Percentiles rank a stretch among this genome's conserved stretches.
These are phyloP conservation scores for Drosophila meridionalis DNA, from an alignment of 2,888 invertebrate species.

Conservation along the genomic window DNA sequence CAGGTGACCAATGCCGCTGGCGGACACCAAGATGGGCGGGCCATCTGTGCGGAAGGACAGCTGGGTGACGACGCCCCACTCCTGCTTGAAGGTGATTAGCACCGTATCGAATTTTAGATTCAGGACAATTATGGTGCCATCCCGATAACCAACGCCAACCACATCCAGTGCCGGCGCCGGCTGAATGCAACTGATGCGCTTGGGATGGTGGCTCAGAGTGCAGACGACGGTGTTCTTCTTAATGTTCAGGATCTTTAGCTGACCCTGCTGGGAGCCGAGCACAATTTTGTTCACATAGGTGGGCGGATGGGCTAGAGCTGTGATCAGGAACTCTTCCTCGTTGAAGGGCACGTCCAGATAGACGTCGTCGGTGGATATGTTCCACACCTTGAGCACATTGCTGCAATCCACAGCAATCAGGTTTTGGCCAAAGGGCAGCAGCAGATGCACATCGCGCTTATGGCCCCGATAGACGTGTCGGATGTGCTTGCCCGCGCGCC, in stretches of 20 bases:
- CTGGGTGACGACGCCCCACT: slow-evolving; percentile 94
- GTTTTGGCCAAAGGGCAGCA: slow-evolving; percentile 93
- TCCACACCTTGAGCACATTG: slow-evolving; percentile 93
- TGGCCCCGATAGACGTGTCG: slow-evolving; percentile 93
- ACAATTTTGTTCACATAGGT: slow-evolving; percentile 98
- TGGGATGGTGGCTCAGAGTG: slow-evolving; percentile 87
- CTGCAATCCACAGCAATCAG: slow-evolving; percentile 93
- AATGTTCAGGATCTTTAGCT: slow-evolving; percentile 95
- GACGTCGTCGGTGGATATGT: slow-evolving; percentile 90
- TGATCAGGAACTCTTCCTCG: slow-evolving; percentile 90
- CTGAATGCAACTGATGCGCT: slow-evolving; percentile 90
- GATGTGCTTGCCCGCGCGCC: slow-evolving; percentile 94
- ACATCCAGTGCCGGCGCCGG: slow-evolving; percentile 97
- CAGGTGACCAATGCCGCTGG: slow-evolving; percentile 92
- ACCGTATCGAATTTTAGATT: slow-evolving; percentile 94
- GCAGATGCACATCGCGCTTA: slow-evolving; percentile 88
- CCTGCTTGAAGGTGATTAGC: slow-evolving; percentile 94
- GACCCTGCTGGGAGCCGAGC: slow-evolving; percentile 93
- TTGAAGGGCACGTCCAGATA: slow-evolving; percentile 90
- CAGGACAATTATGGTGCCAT: slow-evolving; percentile 93
- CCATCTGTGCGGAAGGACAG: slow-evolving; percentile 95
- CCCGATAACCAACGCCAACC: slow-evolving; percentile 93
- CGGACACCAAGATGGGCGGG: slow-evolving; percentile 93
- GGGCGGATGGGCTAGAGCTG: slow-evolving; percentile 94
- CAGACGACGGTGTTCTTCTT: slow-evolving; percentile 91